phyloP scores from a whole-genome alignment of 2,113 vertebrate genomes.

The Tylochromis polylepis region DNA sequence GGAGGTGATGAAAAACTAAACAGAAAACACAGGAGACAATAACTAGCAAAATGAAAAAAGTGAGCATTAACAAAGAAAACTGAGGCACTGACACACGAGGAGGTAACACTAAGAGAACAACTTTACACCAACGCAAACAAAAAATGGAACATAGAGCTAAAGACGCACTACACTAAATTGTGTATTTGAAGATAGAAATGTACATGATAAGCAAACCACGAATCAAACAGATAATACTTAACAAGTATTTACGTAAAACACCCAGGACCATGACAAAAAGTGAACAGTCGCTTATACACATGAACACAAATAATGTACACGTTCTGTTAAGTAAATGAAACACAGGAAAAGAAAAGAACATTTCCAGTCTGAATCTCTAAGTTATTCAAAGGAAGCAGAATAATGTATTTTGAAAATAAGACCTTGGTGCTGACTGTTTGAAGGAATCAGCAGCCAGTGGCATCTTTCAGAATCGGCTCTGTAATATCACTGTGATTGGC shows the following conservation, averaged over 20 bases:
- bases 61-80: not conserved
- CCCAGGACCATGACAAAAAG: not conserved
- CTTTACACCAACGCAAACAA: not conserved
- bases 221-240: not conserved
- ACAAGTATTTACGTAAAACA: not conserved
- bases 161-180: too few species aligned
- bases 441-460: not conserved
- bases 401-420: not conserved
- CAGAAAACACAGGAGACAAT: not conserved
- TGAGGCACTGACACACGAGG: not conserved
- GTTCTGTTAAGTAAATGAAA: not conserved
- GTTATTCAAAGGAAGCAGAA: not conserved
- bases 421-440: not conserved
- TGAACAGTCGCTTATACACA: not conserved
- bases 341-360: not conserved
- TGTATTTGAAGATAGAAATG: not conserved
- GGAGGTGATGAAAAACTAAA: not conserved
- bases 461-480: slow-evolving; percentile 12
- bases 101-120: not conserved
- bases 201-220: not conserved
- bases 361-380: not conserved
- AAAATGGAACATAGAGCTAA: too few species aligned
- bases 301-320: not conserved
- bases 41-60: not conserved
- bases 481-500: slow-evolving; percentile 16